These are phyloP conservation scores for Gambelia wislizenii DNA, from an alignment of 2,797 vertebrate genomes.

Conservation along the genomic window DNA sequence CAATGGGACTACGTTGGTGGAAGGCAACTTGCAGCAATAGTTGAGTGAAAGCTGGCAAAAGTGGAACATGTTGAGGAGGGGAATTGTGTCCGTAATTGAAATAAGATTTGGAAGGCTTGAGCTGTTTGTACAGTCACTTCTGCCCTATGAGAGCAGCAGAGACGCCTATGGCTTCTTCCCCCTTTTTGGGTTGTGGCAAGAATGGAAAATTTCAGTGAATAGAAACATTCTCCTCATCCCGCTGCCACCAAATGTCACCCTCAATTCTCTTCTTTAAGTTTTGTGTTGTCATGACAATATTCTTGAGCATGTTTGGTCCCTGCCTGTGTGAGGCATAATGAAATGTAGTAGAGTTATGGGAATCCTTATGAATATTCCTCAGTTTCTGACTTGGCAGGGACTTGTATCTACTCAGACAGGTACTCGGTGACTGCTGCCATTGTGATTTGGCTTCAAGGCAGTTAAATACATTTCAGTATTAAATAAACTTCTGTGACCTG, in stretches of 20 bases:
- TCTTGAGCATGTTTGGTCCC: conserved; percentile 25
- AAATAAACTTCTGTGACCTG: conserved; percentile 78
- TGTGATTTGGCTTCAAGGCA: conserved; percentile 77
- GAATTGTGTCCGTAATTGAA: conserved; percentile 77
- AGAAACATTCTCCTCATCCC: conserved; percentile 68
- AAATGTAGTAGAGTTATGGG: conserved; percentile 24
- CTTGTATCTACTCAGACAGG: conserved; percentile 18
- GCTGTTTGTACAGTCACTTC: conserved; percentile 76
- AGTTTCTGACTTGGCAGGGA: conserved; percentile 53
- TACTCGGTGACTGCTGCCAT: conserved; percentile 56
- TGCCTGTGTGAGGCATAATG: conserved; percentile 12
- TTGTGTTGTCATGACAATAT: conserved; percentile 40
- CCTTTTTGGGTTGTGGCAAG: conserved; percentile 79
- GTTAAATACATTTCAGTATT: conserved; percentile 77
- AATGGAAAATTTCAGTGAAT: conserved; percentile 78
- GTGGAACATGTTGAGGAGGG: conserved; percentile 64
- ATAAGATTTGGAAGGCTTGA: conserved; percentile 75
- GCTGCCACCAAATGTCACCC: conserved; percentile 60
- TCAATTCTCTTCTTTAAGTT: conserved; percentile 54
- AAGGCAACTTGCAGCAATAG: conserved; percentile 70
- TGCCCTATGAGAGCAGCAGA: conserved; percentile 69
- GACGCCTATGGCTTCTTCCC: conserved; percentile 76
- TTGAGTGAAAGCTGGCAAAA: conserved; percentile 77
- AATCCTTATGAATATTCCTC: conserved; percentile 33
- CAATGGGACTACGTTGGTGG: conserved; percentile 66